phyloP scores from a whole-genome alignment of 1,140 invertebrate genomes.

The Cyphomyrmex costatus region DNA sequence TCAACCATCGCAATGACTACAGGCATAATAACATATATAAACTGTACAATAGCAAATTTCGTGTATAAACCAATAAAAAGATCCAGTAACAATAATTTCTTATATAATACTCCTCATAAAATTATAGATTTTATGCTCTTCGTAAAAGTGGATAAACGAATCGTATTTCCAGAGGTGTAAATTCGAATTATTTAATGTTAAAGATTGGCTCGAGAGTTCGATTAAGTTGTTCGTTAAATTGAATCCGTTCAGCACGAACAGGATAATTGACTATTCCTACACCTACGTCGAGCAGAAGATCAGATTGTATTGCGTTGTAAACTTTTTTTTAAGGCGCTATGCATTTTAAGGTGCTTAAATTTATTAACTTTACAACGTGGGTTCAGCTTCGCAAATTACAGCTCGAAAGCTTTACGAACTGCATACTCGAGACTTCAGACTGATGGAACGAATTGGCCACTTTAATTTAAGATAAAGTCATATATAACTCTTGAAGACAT shows the following conservation, averaged over 20 bases:
- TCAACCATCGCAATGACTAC: not conserved
- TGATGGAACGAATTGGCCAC: constrained; percentile 37
- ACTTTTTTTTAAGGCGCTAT: not conserved
- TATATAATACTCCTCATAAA: not conserved
- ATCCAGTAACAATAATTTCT: not conserved
- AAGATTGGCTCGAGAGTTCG: not conserved
- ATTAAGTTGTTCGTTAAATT: constrained; percentile 55
- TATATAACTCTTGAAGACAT: not conserved
- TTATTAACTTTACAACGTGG: constrained; percentile 53
- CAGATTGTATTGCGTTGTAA: constrained; percentile 10
- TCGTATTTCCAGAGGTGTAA: not conserved
- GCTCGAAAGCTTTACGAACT: constrained; percentile 44
- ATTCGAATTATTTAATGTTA: constrained; percentile 6
- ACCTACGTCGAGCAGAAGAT: constrained; percentile 12
- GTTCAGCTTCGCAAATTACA: constrained; percentile 38
- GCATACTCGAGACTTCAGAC: constrained; percentile 20
- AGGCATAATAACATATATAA: constrained; percentile 20
- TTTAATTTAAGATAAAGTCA: constrained; percentile 26
- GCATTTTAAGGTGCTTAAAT: constrained; percentile 31
- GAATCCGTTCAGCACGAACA: constrained; percentile 34
- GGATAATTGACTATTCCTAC: constrained; percentile 43
- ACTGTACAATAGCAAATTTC: not conserved
- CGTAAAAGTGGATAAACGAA: not conserved
- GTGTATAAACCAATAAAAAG: not conserved
- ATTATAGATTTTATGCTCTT: not conserved